These are phyloP conservation scores for Xiphorhynchus erythropygius DNA, from an alignment of 2,797 vertebrate genomes.

Conservation along the genomic window DNA sequence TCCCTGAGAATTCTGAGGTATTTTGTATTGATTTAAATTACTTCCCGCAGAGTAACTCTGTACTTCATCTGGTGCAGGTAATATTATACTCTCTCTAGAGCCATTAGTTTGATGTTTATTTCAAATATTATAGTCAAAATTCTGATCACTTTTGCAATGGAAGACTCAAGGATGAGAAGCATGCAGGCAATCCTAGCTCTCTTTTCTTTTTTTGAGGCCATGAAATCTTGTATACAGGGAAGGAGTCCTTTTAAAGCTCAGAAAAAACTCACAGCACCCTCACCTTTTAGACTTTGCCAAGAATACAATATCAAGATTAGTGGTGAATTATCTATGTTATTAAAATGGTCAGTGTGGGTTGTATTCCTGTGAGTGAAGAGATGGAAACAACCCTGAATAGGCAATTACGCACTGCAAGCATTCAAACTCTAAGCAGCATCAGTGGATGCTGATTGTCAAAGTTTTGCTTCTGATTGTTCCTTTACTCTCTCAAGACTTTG, in stretches of 20 bases:
- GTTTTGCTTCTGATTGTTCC: not conserved
- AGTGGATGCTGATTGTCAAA: not conserved
- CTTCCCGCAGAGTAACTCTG: not conserved
- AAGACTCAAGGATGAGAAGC: not conserved
- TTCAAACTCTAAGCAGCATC: not conserved
- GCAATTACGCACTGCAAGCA: not conserved
- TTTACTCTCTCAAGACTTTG: not conserved
- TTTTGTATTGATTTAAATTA: not conserved
- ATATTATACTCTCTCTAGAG: not conserved
- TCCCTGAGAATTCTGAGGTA: not conserved
- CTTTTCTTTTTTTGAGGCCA: not conserved
- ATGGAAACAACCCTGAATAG: not conserved
- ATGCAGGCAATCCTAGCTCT: not conserved
- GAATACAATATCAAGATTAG: not conserved
- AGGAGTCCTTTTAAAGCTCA: not conserved
- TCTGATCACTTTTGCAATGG: not conserved
- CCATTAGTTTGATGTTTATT: not conserved
- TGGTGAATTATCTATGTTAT: not conserved
- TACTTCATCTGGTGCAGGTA: not conserved
- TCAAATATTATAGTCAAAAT: not conserved
- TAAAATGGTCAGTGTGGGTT: not conserved
- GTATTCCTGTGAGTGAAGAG: not conserved
- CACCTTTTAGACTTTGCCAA: not conserved
- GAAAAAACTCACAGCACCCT: rapidly evolving
- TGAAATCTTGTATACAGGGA: not conserved